Evolutionary conservation across 2,888 invertebrate genomes (phyloP).

Genomic region (Endomychus coccineus): DNA sequence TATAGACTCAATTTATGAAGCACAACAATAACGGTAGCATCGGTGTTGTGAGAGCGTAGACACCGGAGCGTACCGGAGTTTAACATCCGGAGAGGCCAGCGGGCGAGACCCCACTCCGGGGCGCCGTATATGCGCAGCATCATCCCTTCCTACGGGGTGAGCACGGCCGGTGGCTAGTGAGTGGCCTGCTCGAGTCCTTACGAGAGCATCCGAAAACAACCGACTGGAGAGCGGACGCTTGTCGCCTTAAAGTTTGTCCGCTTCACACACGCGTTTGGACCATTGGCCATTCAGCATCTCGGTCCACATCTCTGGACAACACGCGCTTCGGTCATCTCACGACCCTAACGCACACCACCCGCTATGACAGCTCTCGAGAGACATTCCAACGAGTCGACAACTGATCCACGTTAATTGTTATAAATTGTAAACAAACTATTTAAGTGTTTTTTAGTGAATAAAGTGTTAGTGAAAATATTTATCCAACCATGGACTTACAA

Average conservation of each 20-base stretch:
- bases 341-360: neutral
- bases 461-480: constrained; percentile 11
- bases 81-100: constrained; percentile 33
- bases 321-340: constrained; percentile 1
- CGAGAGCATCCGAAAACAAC: constrained; percentile 29
- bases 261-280: constrained; percentile 44
- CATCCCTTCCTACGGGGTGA: constrained; percentile 47
- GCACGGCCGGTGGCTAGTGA: constrained; percentile 50
- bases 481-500: constrained; percentile 11
- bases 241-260: constrained; percentile 34
- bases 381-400: constrained; percentile 1
- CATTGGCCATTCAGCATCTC: constrained; percentile 42
- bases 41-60: constrained; percentile 8
- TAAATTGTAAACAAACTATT: too few species aligned
- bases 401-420: too few species aligned
- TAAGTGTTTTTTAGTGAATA: constrained; percentile 8
- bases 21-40: too few species aligned
- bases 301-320: constrained; percentile 27
- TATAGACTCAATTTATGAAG: too few species aligned
- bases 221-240: constrained; percentile 32
- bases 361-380: neutral
- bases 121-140: constrained; percentile 38
- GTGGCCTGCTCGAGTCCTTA: constrained; percentile 39
- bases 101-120: constrained; percentile 36
- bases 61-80: constrained; percentile 28